Evolutionary conservation across 2,113 vertebrate genomes (phyloP), one percentile per base, ranked within the genome.

Genomic region (Atlantisia rogersi): DNA sequence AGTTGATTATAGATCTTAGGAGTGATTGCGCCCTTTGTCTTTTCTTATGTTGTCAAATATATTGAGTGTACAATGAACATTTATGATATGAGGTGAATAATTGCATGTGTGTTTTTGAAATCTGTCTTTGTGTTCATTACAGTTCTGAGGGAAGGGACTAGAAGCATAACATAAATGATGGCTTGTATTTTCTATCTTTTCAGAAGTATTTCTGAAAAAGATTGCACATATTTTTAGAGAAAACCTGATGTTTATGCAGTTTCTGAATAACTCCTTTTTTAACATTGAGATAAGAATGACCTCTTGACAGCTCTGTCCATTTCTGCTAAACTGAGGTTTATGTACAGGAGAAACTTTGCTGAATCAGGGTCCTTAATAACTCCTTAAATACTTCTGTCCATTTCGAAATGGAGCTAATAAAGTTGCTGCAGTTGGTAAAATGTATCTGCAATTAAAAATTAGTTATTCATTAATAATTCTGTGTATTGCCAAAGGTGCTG

Each of bases 401-500:
- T 68, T 78, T 80, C n/a, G 60, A 78, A 77, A 32, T 56, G 4
- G 40, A 88, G 25, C 73, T 55, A 84, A 75, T 89, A 67, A 85
- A 86, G 25, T 90, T 86, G 8, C 37, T 86, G 22, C 12, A 58
- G n/a, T 75, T 65, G 80, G 37, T 62, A 40, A 77, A 88, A 85
- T 63, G 5, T 64, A 65, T 50, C 50, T 0, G 0, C 73, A 86
- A 62, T 40, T 73, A 42, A 40, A 82, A 87, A 48, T 25, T 2
- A 71, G 28, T 68, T 88, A 28, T 11, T 94, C 31, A 4, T 89
- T 74, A 56, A 32, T 91, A 52, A 70, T 76, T 29, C 3, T 88
- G 3, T 60, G 12, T 82, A 17, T 94, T 95, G 95, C 48, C 71
- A 85, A 92, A 90, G 37, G 77, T 84, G 32, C 96, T 95, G 20